These are phyloP conservation scores for Melanerpes aurifrons DNA, from an alignment of 2,113 vertebrate genomes.

Conservation along the genomic window DNA sequence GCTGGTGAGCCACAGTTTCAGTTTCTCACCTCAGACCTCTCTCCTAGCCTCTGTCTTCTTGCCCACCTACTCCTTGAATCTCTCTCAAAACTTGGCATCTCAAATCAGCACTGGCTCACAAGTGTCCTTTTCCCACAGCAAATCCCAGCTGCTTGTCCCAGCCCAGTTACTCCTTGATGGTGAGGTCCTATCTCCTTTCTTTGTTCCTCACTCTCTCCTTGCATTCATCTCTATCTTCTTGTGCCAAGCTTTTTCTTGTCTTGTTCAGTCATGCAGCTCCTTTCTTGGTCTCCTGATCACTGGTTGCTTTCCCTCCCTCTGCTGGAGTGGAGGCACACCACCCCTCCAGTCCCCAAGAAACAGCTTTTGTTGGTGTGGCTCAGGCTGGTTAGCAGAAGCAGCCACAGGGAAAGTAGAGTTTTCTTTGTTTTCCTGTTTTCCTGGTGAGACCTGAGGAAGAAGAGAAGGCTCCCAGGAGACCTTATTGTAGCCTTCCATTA, in stretches of 20 bases:
- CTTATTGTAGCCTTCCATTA: too few species aligned
- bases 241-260: neutral
- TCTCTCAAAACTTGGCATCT: neutral
- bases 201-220: neutral
- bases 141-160: neutral
- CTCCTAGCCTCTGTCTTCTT: neutral
- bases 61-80: neutral
- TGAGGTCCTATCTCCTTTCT: neutral
- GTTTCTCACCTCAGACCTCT: neutral
- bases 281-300: neutral
- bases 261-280: neutral
- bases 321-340: neutral
- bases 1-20: neutral
- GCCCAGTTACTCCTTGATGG: neutral
- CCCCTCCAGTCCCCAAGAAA: neutral
- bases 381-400: neutral
- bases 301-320: neutral
- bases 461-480: too few species aligned
- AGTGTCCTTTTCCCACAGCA: neutral
- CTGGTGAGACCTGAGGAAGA: neutral
- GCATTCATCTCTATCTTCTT: neutral
- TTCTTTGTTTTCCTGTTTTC: neutral
- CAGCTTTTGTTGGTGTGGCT: rapidly evolving
- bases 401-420: neutral
- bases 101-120: neutral